These are phyloP conservation scores for Orussus abietinus DNA, from an alignment of 1,140 invertebrate genomes.

Conservation along the genomic window DNA sequence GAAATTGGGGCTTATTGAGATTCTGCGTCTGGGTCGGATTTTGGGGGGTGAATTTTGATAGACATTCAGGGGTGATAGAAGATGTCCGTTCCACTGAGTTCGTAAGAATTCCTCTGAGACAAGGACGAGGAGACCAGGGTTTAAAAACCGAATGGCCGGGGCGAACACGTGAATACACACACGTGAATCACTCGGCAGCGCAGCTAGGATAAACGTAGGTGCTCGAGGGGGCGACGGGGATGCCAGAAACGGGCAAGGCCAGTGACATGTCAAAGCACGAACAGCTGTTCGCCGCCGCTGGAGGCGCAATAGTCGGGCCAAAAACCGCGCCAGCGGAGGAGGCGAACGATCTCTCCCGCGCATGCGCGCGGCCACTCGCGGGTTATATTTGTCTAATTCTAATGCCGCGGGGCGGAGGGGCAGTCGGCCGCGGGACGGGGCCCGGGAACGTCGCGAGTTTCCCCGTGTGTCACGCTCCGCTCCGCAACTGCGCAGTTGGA, in stretches of 20 bases:
- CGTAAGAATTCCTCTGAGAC: too few species aligned
- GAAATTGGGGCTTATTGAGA: too few species aligned
- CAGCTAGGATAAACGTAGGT: conserved; percentile 12
- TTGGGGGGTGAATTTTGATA: too few species aligned
- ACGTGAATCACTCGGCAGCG: not conserved
- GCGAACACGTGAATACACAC: conserved; percentile 9
- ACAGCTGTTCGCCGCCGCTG: conserved; percentile 18
- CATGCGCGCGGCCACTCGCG: not conserved
- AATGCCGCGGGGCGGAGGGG: conserved; percentile 16
- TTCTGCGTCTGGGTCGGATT: too few species aligned
- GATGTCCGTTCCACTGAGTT: too few species aligned
- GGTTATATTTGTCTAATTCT: conserved; percentile 36
- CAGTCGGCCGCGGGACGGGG: too few species aligned
- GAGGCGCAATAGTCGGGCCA: not conserved
- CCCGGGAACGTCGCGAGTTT: conserved; percentile 22
- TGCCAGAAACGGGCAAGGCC: conserved; percentile 19
- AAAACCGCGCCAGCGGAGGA: conserved; percentile 10
- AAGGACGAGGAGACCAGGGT: too few species aligned
- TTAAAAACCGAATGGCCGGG: too few species aligned
- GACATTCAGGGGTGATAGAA: too few species aligned
- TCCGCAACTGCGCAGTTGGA: conserved; percentile 7
- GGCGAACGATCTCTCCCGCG: conserved; percentile 16
- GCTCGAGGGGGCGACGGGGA: conserved; percentile 6
- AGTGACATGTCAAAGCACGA: conserved; percentile 24
- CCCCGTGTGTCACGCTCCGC: conserved; percentile 33